Evolutionary conservation across 2,888 invertebrate genomes (phyloP).

Genomic region (Ophion obscuratus): DNA sequence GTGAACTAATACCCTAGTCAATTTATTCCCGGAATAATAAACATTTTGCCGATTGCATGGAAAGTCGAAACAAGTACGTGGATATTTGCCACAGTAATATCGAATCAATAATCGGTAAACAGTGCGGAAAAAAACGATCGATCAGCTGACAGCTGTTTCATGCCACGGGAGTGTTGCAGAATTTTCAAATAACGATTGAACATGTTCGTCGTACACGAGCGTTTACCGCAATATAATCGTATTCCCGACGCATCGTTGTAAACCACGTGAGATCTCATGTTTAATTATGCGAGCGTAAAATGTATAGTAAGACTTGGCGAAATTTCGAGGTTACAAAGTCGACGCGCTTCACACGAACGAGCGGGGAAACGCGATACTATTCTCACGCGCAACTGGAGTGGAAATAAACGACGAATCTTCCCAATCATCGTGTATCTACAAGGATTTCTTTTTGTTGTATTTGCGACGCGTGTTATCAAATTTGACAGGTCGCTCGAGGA

Average conservation of each 20-base stretch:
- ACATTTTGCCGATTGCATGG: background rate
- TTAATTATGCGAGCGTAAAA: background rate
- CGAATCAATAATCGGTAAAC: slow-evolving; percentile 36
- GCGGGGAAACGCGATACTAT: background rate
- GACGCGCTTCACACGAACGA: background rate
- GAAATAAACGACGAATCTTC: background rate
- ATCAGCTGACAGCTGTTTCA: slow-evolving; percentile 35
- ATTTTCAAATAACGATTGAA: background rate
- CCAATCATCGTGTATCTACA: background rate
- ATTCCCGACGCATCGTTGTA: background rate
- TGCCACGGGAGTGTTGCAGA: background rate
- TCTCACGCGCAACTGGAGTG: background rate
- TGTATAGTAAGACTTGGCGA: background rate
- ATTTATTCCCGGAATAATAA: background rate
- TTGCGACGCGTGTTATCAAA: slow-evolving; percentile 4
- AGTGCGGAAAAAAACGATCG: background rate
- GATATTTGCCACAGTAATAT: background rate
- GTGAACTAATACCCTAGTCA: background rate
- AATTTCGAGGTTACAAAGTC: background rate
- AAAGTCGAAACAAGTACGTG: background rate
- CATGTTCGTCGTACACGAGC: background rate
- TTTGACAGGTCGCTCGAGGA: background rate
- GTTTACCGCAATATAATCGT: background rate
- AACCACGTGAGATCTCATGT: background rate
- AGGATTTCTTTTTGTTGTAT: background rate